phyloP scores from a whole-genome alignment of 2,888 invertebrate species.

The Autographa gamma region DNA sequence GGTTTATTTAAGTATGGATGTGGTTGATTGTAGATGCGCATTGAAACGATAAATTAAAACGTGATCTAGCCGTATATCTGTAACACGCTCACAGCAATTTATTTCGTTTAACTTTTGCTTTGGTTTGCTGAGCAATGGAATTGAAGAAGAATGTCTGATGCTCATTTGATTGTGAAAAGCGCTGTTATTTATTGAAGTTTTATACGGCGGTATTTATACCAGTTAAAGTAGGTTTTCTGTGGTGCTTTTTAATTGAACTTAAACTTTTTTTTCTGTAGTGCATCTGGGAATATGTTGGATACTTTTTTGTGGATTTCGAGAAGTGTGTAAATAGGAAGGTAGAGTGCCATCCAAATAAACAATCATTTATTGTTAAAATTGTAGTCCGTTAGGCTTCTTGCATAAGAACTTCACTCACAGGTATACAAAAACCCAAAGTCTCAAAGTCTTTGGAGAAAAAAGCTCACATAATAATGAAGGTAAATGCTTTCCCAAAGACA shows the following conservation, averaged over 20 bases:
- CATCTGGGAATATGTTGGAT: too few relatives aligned
- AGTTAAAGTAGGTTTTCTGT: background rate
- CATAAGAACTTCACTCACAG: too few relatives aligned
- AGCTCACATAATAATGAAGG: background rate
- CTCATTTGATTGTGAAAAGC: constrained; percentile 30
- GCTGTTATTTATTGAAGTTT: background rate
- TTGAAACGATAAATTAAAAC: constrained; percentile 62
- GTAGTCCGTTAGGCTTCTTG: too few relatives aligned
- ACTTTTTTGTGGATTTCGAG: too few relatives aligned
- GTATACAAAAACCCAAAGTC: too few relatives aligned
- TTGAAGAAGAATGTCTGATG: constrained; percentile 36
- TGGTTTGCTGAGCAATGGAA: constrained; percentile 40
- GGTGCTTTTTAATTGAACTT: background rate
- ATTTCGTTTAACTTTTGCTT: constrained; percentile 49
- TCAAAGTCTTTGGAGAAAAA: background rate
- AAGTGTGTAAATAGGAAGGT: too few relatives aligned
- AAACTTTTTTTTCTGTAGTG: background rate
- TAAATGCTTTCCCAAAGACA: background rate
- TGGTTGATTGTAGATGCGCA: constrained; percentile 43
- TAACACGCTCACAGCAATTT: constrained; percentile 52
- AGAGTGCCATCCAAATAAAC: too few relatives aligned
- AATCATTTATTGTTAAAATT: too few relatives aligned
- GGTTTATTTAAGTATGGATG: constrained; percentile 20
- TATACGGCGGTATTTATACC: background rate
- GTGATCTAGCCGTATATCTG: constrained; percentile 52